phyloP scores from a whole-genome alignment of 2,113 vertebrate species.

The Phylloscopus whistleri region DNA sequence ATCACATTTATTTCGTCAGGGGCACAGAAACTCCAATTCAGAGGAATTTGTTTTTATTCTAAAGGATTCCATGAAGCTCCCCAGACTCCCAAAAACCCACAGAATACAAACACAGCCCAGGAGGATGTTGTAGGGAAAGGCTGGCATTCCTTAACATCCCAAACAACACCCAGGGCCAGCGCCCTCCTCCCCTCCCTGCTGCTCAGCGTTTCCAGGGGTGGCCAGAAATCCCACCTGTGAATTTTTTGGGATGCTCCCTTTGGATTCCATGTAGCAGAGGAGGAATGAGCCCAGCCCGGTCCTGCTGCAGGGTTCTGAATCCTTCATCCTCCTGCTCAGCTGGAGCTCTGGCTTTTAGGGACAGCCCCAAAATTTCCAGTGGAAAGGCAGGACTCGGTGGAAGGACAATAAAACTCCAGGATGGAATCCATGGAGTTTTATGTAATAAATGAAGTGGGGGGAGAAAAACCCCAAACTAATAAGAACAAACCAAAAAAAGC shows the following conservation, averaged over 20 bases:
- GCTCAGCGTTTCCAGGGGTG: accelerated
- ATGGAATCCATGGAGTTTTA: background rate
- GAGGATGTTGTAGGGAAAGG: background rate
- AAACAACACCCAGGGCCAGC: accelerated
- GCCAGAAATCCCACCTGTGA: background rate
- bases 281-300: background rate
- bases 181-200: background rate
- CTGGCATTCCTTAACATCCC: accelerated
- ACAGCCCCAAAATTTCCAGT: background rate
- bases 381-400: background rate
- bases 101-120: background rate
- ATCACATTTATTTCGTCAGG: background rate
- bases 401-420: background rate
- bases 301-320: background rate
- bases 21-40: background rate
- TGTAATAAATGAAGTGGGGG: accelerated
- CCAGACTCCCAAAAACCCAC: background rate
- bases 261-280: background rate
- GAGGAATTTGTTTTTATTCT: background rate
- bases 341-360: background rate
- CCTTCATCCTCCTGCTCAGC: background rate
- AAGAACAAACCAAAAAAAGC: background rate
- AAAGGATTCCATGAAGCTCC: background rate
- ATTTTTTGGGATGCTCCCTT: background rate
- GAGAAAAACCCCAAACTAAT: accelerated